These are phyloP conservation scores for Harpagus bidentatus DNA, from an alignment of 2,113 vertebrate genomes.

Conservation along the genomic window DNA sequence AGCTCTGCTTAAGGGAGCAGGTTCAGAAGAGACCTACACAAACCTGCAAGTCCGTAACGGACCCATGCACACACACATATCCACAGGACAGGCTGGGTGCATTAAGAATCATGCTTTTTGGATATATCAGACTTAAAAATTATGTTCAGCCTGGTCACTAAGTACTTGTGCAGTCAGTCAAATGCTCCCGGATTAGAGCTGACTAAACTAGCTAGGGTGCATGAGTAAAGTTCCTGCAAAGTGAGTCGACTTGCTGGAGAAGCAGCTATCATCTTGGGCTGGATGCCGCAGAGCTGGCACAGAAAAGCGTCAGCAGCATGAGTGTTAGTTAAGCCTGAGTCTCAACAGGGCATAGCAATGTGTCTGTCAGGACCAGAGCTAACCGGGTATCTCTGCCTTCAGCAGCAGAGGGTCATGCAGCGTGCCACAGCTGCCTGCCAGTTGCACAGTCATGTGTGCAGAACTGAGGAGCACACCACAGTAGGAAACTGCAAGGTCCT, in stretches of 20 bases:
- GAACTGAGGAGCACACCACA: not conserved
- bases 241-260: not conserved
- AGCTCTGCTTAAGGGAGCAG: not conserved
- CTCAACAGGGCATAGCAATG: not conserved
- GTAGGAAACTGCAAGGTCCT: not conserved
- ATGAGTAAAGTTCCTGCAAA: not conserved
- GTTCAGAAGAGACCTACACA: not conserved
- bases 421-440: not conserved
- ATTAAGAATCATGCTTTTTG: not conserved
- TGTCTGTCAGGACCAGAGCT: not conserved
- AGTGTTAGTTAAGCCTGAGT: not conserved
- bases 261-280: not conserved
- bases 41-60: not conserved
- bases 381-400: not conserved
- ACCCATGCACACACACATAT: not conserved
- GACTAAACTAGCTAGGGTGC: too few relatives aligned
- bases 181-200: not conserved
- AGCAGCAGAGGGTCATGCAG: not conserved
- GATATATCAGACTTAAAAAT: not conserved
- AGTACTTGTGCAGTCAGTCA: not conserved
- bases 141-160: not conserved
- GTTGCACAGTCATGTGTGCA: not conserved
- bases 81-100: not conserved
- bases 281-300: not conserved
- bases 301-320: not conserved